A percentile compares a stretch with the other conserved stretches of the same genome.
phyloP scores from a whole-genome alignment of 1,140 invertebrate genomes.

The Euwallacea fornicatus region DNA sequence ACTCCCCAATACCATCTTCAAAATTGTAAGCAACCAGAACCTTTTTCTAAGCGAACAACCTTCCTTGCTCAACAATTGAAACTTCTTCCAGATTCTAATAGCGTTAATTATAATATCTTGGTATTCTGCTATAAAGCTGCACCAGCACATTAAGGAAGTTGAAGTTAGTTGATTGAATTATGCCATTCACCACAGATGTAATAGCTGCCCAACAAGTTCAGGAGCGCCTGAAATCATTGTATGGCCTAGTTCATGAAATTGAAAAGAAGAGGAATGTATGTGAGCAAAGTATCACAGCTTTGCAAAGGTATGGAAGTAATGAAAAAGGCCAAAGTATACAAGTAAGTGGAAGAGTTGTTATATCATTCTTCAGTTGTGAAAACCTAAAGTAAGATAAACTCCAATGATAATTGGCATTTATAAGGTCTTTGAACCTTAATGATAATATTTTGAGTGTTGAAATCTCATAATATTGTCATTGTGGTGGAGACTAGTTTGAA shows the following conservation, averaged over 20 bases:
- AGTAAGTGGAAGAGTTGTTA: conserved; percentile 40
- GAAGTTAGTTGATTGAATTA: conserved; percentile 49
- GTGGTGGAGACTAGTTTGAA: too few species aligned
- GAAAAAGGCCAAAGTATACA: conserved; percentile 67
- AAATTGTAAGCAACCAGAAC: conserved; percentile 38
- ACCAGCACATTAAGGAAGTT: conserved; percentile 32
- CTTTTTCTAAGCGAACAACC: background rate
- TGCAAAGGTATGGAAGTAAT: conserved; percentile 74
- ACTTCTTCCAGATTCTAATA: conserved; percentile 41
- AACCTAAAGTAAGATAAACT: too few species aligned
- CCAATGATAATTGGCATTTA: too few species aligned
- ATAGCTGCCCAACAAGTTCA: conserved; percentile 76
- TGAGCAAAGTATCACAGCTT: conserved; percentile 77
- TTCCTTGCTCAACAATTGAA: background rate
- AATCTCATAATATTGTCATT: background rate
- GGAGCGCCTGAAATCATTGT: conserved; percentile 78
- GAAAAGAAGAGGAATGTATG: conserved; percentile 75
- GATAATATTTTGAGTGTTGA: background rate
- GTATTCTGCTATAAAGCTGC: conserved; percentile 45
- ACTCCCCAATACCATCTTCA: conserved; percentile 38
- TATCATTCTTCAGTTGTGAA: too few species aligned
- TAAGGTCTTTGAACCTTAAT: too few species aligned
- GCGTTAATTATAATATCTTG: conserved; percentile 41
- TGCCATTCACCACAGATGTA: conserved; percentile 75
- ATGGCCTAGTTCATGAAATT: conserved; percentile 76